Evolutionary conservation across 2,113 vertebrate genomes (phyloP), one percentile per base, ranked within the genome.

Genomic region (Copsychus sechellarum): DNA sequence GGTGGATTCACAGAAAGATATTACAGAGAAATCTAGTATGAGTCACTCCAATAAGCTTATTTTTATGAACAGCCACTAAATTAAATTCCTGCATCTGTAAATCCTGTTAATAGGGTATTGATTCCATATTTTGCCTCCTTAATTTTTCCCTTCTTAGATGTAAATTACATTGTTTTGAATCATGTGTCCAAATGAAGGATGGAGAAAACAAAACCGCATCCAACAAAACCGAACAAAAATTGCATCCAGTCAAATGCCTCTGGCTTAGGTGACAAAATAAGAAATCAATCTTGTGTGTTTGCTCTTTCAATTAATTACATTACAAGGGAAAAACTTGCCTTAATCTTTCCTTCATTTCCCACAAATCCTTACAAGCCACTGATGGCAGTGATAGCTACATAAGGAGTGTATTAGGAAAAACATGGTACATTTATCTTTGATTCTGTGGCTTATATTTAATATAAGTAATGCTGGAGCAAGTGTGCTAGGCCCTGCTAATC

Each of bases 41-140:
- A 88, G 42, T n/a, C 18, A 16, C n/a, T 88, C 33, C 38, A 42
- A 84, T 76, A 79, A 36, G 10, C 9, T 29, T 71, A 8, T 42
- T 89, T 14, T 53, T 69, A 28, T 43, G 42, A 53, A 23, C 36
- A 85, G 29, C 5, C 40, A 70, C 29, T 66, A 90, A 86, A 79
- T 25, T 8, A 38, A 34, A 54, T 45, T 34, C 28, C 61, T 73
- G 11, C 11, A 6, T 56, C 50, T 64, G 69, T n/a, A 94, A 45
- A 84, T 86, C 60, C 25, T 74, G 23, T 62, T 96, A 96, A 94
- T 72, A 90, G 47, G 20, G 16, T 94, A 91, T 90, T 83, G 81
- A 92, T 56, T 91, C 28, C 31, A 45, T 87, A 69, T 82, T 92
- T 93, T 81, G 21, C 28, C 12, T 85, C 88, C 82, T 81, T 54